A percentile compares a stretch with the other conserved stretches of the same genome.
These are phyloP conservation scores for Parazoanthus swiftii DNA, from an alignment of 92 coral and sea anemone genomes.

Conservation along the genomic window DNA sequence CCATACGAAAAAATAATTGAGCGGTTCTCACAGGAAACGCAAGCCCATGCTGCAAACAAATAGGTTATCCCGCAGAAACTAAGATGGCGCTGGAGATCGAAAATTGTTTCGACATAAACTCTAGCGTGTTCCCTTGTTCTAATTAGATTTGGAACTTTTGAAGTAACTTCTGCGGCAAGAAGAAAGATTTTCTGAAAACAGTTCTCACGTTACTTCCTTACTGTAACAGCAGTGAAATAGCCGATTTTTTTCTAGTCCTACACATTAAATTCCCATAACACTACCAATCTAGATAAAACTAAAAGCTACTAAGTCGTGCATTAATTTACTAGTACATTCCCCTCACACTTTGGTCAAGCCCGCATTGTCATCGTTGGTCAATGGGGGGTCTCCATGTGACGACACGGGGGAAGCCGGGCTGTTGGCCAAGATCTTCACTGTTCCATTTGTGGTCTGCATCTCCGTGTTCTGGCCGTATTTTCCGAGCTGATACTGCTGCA, in stretches of 20 bases:
- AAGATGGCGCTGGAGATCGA: no score
- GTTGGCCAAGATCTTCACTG: neutral
- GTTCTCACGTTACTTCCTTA: neutral
- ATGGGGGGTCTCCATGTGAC: slow-evolving; percentile 17
- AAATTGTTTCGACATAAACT: no score
- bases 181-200: neutral
- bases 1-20: no score
- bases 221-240: neutral
- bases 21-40: no score
- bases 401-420: slow-evolving; percentile 24
- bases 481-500: slow-evolving; percentile 38
- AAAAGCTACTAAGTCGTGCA: neutral
- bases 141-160: no score
- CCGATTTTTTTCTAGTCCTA: neutral
- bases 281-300: neutral
- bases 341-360: slow-evolving; percentile 5
- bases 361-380: neutral
- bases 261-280: neutral
- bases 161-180: neutral
- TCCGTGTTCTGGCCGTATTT: slow-evolving; percentile 15
- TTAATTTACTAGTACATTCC: neutral
- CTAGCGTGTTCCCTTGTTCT: neutral
- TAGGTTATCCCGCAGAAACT: no score
- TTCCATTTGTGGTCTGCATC: slow-evolving; percentile 19
- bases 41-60: no score